Evolutionary conservation across 2,113 vertebrate genomes (phyloP).

Genomic region (Pelodiscus sinensis): DNA sequence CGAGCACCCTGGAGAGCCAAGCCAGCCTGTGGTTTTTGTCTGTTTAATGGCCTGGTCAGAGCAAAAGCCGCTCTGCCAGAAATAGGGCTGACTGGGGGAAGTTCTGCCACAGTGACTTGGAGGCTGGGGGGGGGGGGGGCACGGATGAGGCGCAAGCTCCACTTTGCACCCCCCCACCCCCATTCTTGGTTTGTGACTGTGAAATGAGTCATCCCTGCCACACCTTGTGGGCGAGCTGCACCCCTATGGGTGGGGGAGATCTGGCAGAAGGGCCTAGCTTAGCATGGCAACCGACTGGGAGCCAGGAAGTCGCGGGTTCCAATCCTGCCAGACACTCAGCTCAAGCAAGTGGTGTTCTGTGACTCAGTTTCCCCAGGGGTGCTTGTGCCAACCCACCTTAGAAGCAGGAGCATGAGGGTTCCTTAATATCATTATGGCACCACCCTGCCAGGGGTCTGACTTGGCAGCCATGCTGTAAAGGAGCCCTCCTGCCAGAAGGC

Average conservation of each 20-base stretch:
- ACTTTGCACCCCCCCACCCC: accelerated
- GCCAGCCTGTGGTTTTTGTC: not conserved
- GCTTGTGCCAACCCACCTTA: not conserved
- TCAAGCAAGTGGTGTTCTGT: not conserved
- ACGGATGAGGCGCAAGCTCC: not conserved
- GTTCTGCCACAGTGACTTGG: not conserved
- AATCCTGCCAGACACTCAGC: not conserved
- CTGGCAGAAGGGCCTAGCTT: not conserved
- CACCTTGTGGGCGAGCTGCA: too few relatives aligned
- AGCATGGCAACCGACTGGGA: not conserved
- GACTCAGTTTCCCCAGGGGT: not conserved
- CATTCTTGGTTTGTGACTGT: not conserved
- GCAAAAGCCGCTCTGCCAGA: not conserved
- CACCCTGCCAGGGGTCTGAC: not conserved
- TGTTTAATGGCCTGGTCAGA: not conserved
- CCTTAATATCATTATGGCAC: not conserved
- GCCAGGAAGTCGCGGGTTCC: not conserved
- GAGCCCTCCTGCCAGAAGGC: accelerated
- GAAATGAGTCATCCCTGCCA: not conserved
- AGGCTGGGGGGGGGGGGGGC: not conserved
- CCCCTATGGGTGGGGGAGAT: not conserved
- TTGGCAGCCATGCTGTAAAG: not conserved
- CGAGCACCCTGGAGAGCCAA: not conserved
- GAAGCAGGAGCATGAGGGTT: not conserved
- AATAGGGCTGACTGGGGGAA: not conserved